Evolutionary conservation across 2,888 invertebrate species (phyloP).

Genomic region (Corbicula japonica): DNA sequence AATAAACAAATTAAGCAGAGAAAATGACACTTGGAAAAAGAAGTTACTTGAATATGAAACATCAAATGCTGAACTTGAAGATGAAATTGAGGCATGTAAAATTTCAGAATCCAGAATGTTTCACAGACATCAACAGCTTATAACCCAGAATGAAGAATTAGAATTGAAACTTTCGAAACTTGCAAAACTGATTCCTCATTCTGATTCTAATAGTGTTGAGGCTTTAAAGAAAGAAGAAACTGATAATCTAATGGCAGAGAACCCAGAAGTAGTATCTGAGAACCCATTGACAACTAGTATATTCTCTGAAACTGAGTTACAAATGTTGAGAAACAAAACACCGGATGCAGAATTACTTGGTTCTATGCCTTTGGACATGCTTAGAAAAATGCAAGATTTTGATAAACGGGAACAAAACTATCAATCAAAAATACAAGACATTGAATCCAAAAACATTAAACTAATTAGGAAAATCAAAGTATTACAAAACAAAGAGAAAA

Average conservation of each 20-base stretch:
- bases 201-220: conserved; percentile 14
- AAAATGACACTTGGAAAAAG: conserved; percentile 63
- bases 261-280: conserved; percentile 62
- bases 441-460: conserved; percentile 59
- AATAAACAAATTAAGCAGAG: conserved; percentile 58
- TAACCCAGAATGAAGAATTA: conserved; percentile 67
- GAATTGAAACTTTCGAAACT: conserved; percentile 58
- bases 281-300: conserved; percentile 60
- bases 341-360: conserved; percentile 59
- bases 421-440: conserved; percentile 59
- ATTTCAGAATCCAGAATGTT: conserved; percentile 69
- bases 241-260: conserved; percentile 57
- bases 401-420: conserved; percentile 62
- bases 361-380: conserved; percentile 64
- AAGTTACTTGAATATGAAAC: conserved; percentile 68
- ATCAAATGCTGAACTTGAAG: conserved; percentile 63
- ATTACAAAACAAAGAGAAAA: conserved; percentile 57
- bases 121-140: conserved; percentile 63
- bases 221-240: conserved; percentile 14
- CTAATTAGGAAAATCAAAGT: conserved; percentile 60
- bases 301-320: conserved; percentile 54
- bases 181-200: conserved; percentile 33
- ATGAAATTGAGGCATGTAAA: conserved; percentile 63
- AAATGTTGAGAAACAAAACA: conserved; percentile 52
- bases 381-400: conserved; percentile 66